Evolutionary conservation across 2,113 vertebrate genomes (phyloP).

Genomic region (Antechinus flavipes): DNA sequence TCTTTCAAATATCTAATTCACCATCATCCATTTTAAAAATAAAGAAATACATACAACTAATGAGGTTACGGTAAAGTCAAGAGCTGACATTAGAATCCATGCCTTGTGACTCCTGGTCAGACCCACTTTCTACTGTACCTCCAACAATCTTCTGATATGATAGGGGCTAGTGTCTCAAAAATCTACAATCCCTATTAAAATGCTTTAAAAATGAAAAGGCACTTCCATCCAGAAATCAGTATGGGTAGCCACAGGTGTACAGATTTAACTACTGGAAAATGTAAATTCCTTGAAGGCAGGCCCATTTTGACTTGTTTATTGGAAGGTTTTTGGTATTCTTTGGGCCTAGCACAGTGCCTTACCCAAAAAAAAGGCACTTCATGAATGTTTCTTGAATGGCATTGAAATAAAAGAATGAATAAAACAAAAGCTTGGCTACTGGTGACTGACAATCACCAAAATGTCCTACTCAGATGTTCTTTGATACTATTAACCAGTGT

Average conservation of each 20-base stretch:
- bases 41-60: background rate
- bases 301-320: background rate
- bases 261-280: background rate
- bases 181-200: background rate
- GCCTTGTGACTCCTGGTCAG: background rate
- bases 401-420: background rate
- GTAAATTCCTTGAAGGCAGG: background rate
- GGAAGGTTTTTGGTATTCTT: background rate
- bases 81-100: background rate
- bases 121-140: background rate
- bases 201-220: background rate
- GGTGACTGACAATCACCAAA: background rate
- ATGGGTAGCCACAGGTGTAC: background rate
- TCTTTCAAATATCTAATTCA: background rate
- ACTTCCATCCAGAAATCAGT: background rate
- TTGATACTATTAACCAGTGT: background rate
- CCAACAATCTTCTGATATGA: background rate
- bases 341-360: background rate
- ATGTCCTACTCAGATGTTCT: background rate
- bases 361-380: background rate
- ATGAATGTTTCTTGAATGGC: background rate
- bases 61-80: background rate
- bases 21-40: background rate
- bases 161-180: background rate
- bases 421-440: background rate